These are phyloP conservation scores for Lasiurus borealis DNA, from an alignment of 2,113 vertebrate species.

Conservation along the genomic window DNA sequence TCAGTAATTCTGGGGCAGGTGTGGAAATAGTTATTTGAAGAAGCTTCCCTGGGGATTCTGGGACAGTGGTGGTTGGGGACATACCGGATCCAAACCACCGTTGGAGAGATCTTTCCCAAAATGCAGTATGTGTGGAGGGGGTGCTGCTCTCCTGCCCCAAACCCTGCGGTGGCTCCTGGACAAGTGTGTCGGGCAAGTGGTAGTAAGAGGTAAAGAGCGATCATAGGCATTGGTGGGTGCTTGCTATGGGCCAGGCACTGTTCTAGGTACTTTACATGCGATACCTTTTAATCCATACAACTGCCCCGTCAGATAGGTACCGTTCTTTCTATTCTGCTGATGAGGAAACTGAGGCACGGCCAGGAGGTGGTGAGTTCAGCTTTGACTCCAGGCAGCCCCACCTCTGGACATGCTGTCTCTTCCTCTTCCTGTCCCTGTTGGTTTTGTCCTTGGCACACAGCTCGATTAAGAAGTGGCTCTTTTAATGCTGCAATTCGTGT, in stretches of 20 bases:
- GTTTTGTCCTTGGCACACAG: not conserved
- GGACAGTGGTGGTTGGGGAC: not conserved
- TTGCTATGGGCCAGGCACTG: not conserved
- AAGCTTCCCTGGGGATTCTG: not conserved
- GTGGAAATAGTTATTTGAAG: not conserved
- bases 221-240: fast-evolving
- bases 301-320: fast-evolving
- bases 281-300: not conserved
- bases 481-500: not conserved
- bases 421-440: not conserved
- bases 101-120: not conserved
- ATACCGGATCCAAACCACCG: not conserved
- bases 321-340: not conserved
- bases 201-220: not conserved
- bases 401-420: not conserved
- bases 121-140: not conserved
- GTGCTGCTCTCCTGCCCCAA: not conserved
- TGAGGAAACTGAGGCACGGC: not conserved
- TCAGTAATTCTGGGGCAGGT: not conserved
- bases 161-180: too few species aligned
- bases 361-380: not conserved
- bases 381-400: not conserved
- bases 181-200: too few species aligned
- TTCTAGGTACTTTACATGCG: not conserved
- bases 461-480: not conserved